Evolutionary conservation across 2,888 invertebrate species (phyloP).

Genomic region (Hemithea aestivaria): DNA sequence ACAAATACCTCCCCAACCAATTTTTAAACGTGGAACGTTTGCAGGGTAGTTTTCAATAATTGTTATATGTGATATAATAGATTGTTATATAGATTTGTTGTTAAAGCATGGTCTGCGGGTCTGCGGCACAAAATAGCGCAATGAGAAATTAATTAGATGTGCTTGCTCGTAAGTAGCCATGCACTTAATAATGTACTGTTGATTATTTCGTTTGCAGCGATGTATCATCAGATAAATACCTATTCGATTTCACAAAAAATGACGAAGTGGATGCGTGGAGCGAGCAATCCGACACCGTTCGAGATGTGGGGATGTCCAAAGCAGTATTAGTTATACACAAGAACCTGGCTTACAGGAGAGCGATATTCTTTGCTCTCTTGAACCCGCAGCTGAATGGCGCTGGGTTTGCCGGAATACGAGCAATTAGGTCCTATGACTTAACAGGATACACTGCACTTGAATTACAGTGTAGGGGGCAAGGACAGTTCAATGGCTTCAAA

Average conservation of each 20-base stretch:
- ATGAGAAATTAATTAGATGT: too few species aligned
- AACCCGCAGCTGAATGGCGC: constrained; percentile 84
- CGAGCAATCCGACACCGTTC: constrained; percentile 82
- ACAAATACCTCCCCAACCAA: too few species aligned
- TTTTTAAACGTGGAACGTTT: too few species aligned
- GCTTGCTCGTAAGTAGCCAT: neutral
- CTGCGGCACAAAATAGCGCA: too few species aligned
- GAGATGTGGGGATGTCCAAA: constrained; percentile 83
- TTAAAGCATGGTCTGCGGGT: too few species aligned
- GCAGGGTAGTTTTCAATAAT: too few species aligned
- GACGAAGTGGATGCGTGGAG: constrained; percentile 76
- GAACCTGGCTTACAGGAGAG: constrained; percentile 79
- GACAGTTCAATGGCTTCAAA: constrained; percentile 79
- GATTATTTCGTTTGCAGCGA: constrained; percentile 34
- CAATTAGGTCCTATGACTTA: constrained; percentile 70
- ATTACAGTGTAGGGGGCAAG: constrained; percentile 79
- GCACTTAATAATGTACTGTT: constrained; percentile 12
- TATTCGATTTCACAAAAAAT: constrained; percentile 80
- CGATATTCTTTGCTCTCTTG: constrained; percentile 81
- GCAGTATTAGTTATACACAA: constrained; percentile 79
- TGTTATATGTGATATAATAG: too few species aligned
- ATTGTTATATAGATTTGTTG: too few species aligned
- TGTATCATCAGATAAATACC: constrained; percentile 43
- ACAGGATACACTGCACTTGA: constrained; percentile 67
- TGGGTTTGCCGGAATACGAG: constrained; percentile 81